These are phyloP conservation scores for Heliconius nattereri DNA, from an alignment of 1,140 invertebrate species.

Conservation along the genomic window DNA sequence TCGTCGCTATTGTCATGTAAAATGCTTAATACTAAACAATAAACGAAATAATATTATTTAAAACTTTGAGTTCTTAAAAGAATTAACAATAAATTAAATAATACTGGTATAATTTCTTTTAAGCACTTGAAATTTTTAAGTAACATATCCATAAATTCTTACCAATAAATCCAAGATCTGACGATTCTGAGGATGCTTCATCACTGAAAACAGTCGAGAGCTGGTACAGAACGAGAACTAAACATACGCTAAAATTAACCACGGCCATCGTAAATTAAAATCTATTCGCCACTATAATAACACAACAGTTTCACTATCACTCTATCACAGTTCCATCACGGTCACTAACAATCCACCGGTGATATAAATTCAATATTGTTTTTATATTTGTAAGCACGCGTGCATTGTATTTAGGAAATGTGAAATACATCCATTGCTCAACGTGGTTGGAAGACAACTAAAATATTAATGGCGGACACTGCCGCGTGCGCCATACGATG, in stretches of 20 bases:
- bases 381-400: conserved; percentile 54
- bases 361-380: neutral
- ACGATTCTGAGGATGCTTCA: conserved; percentile 65
- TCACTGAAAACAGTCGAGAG: conserved; percentile 62
- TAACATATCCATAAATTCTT: conserved; percentile 26
- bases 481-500: conserved; percentile 35
- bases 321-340: conserved; percentile 20
- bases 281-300: conserved; percentile 58
- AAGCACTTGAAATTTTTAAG: neutral
- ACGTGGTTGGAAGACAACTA: conserved; percentile 47
- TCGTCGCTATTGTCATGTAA: conserved; percentile 19
- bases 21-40: conserved; percentile 4
- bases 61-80: neutral
- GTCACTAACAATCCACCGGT: conserved; percentile 1
- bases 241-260: conserved; percentile 72
- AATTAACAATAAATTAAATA: neutral
- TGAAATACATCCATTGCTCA: conserved; percentile 32
- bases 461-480: conserved; percentile 30
- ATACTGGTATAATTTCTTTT: neutral
- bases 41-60: neutral
- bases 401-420: conserved; percentile 36
- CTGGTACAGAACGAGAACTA: conserved; percentile 69
- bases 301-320: conserved; percentile 57
- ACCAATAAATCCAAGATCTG: conserved; percentile 66
- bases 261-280: conserved; percentile 71